phyloP scores from a whole-genome alignment of 2,797 vertebrate genomes.

The Danio aesculapii region DNA sequence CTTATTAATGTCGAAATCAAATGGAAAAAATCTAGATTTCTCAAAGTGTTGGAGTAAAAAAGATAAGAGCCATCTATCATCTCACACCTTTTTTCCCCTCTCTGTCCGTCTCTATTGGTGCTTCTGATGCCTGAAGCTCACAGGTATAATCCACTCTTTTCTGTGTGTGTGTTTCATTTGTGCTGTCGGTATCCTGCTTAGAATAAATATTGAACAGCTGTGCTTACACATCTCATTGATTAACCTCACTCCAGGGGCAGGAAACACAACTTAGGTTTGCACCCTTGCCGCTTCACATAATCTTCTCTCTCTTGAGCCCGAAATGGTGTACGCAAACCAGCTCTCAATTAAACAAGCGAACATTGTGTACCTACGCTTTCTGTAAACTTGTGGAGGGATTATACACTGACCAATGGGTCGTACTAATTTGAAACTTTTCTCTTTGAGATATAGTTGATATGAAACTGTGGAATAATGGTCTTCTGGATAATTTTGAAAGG shows the following conservation, averaged over 20 bases:
- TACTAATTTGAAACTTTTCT: not conserved
- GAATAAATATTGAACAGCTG: slow-evolving; percentile 67
- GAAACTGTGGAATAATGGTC: not conserved
- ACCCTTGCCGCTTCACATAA: slow-evolving; percentile 37
- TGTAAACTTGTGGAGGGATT: not conserved
- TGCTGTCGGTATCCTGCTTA: slow-evolving; percentile 59
- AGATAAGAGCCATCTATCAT: slow-evolving; percentile 3
- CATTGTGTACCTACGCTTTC: not conserved
- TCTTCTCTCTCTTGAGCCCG: not conserved
- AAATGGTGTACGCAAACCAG: slow-evolving; percentile 1
- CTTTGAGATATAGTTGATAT: not conserved
- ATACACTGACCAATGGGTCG: not conserved
- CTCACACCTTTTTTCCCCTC: not conserved
- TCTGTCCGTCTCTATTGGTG: slow-evolving; percentile 20
- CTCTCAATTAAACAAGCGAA: not conserved
- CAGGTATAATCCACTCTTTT: slow-evolving; percentile 62
- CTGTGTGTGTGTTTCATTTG: slow-evolving; percentile 28
- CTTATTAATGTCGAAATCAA: slow-evolving; percentile 20
- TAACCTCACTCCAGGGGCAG: slow-evolving; percentile 59
- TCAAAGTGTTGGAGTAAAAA: slow-evolving; percentile 30
- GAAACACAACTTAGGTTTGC: slow-evolving; percentile 66
- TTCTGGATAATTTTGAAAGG: not conserved
- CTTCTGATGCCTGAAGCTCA: slow-evolving; percentile 40
- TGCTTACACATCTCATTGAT: slow-evolving; percentile 64
- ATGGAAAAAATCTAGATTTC: slow-evolving; percentile 19